Conservation (phyloP, 2,797 vertebrate genomes). For the Pangasius macronema region DNA sequence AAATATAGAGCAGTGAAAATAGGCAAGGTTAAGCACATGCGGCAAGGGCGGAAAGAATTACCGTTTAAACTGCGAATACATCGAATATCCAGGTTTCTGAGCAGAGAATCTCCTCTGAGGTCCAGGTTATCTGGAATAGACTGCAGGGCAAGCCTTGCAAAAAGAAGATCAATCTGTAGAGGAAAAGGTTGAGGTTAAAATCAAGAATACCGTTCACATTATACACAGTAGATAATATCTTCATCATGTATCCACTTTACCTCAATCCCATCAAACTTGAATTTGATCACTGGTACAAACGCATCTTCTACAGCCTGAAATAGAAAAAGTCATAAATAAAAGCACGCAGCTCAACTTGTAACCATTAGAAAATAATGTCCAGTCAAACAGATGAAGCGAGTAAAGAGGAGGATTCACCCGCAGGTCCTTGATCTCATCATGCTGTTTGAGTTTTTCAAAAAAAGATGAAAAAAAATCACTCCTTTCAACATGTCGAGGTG, state of each 20-base stretch:
- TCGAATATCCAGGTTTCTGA: conserved; percentile 93
- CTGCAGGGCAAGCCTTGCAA: conserved; percentile 89
- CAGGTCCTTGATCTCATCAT: conserved; percentile 90
- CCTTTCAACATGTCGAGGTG: conserved; percentile 93
- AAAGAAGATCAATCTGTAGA: conserved; percentile 92
- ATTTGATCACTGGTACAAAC: conserved; percentile 97
- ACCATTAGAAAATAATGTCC: conserved; percentile 47
- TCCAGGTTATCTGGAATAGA: conserved; percentile 96
- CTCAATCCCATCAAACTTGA: conserved; percentile 97
- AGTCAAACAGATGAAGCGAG: background rate
- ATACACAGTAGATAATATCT: background rate
- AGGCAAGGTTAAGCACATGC: background rate
- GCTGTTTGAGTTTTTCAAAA: conserved; percentile 92
- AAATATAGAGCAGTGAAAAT: background rate
- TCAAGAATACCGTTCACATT: background rate
- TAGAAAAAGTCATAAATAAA: conserved; percentile 30
- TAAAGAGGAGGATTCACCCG: conserved; percentile 74
- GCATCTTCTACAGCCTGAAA: conserved; percentile 95
- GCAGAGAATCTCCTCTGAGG: conserved; percentile 88
- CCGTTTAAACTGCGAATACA: conserved; percentile 97
- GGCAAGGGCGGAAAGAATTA: conserved; percentile 57
- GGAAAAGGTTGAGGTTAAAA: conserved; percentile 5
- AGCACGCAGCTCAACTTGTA: conserved; percentile 55
- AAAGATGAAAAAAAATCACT: conserved; percentile 96
- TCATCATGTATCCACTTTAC: conserved; percentile 67